Conservation (phyloP, 2,113 vertebrate species). For the Psephotus haematonotus region DNA sequence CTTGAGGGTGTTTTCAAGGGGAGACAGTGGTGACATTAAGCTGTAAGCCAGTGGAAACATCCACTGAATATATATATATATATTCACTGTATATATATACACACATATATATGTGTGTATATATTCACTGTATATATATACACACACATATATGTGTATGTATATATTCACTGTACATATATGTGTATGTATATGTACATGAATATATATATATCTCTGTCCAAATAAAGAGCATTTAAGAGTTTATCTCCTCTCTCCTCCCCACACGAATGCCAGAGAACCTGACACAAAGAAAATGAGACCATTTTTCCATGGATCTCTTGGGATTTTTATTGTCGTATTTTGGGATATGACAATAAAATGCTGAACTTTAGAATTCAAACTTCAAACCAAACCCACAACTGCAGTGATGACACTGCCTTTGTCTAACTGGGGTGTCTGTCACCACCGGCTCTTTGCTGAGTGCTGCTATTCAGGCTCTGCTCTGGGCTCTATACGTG, state of each 20-base stretch:
- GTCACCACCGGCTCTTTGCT: background rate
- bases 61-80: background rate
- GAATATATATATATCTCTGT: too few species aligned
- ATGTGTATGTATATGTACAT: too few species aligned
- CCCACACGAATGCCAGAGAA: background rate
- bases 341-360: background rate
- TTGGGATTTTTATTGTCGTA: background rate
- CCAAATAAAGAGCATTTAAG: background rate
- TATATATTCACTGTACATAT: too few species aligned
- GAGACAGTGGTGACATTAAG: background rate
- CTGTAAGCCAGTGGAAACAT: background rate
- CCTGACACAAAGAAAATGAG: background rate
- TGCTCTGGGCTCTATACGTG: background rate
- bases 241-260: background rate
- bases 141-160: background rate
- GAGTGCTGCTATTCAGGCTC: background rate
- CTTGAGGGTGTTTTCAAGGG: background rate
- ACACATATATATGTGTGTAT: too few species aligned
- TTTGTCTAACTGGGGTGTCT: background rate
- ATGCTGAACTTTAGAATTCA: background rate
- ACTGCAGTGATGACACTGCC: background rate
- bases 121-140: background rate
- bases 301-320: background rate
- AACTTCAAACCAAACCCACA: background rate
- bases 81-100: too few species aligned